A percentile compares a stretch with the other conserved stretches of the same genome.
Evolutionary conservation across 2,888 invertebrate species (phyloP).

Genomic region (Sinopyrophorus schimmeli): DNA sequence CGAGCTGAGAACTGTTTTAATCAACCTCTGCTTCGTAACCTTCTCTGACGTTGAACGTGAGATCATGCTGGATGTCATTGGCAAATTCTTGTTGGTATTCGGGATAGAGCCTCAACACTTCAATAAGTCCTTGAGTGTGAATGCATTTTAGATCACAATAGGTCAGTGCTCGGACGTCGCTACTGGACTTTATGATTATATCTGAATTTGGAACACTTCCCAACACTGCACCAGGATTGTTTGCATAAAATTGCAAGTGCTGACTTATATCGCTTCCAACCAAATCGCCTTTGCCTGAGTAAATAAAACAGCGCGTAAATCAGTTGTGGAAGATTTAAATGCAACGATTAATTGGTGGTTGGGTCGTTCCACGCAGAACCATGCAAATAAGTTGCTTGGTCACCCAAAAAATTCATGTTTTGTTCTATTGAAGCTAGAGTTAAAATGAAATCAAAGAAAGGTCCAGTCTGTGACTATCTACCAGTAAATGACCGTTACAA

Average conservation of each 20-base stretch:
- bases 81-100: slow-evolving; percentile 95
- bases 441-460: too few species aligned
- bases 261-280: slow-evolving; percentile 91
- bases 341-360: too few species aligned
- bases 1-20: slow-evolving; percentile 10
- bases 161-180: slow-evolving; percentile 91
- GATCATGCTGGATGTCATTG: slow-evolving; percentile 91
- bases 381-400: too few species aligned
- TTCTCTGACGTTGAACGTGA: slow-evolving; percentile 91
- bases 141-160: slow-evolving; percentile 96
- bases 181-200: slow-evolving; percentile 88
- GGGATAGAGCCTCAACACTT: slow-evolving; percentile 86
- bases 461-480: too few species aligned
- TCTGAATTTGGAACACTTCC: slow-evolving; percentile 67
- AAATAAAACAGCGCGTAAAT: too few species aligned
- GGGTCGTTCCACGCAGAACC: too few species aligned
- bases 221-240: slow-evolving; percentile 58
- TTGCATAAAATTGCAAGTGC: slow-evolving; percentile 70
- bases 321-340: too few species aligned
- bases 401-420: too few species aligned
- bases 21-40: slow-evolving; percentile 85
- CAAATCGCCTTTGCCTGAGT: slow-evolving; percentile 89
- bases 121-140: slow-evolving; percentile 86
- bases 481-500: too few species aligned
- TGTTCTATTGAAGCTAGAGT: too few species aligned